A percentile compares a stretch with the other conserved stretches of the same genome.
These are phyloP conservation scores for Dicaeum eximium DNA, from an alignment of 2,113 vertebrate species.

Conservation along the genomic window DNA sequence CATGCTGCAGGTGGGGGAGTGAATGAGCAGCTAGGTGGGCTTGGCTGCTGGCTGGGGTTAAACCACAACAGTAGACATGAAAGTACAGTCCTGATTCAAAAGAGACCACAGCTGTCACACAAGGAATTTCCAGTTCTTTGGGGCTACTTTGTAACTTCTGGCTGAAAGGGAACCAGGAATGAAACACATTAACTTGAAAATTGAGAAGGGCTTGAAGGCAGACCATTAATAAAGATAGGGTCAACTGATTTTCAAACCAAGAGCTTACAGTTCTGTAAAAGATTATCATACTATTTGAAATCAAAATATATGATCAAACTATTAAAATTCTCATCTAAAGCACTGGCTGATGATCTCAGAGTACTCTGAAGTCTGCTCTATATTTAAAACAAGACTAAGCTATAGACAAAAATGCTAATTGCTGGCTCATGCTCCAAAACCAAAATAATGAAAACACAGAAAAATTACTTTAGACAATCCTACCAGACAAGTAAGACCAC, in stretches of 20 bases:
- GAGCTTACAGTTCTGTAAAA: background rate
- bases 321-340: background rate
- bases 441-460: background rate
- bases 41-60: background rate
- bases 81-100: background rate
- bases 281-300: background rate
- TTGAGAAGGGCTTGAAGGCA: background rate
- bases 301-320: background rate
- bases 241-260: background rate
- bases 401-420: background rate
- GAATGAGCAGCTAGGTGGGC: background rate
- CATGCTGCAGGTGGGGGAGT: background rate
- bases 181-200: background rate
- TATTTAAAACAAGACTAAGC: background rate
- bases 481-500: slow-evolving; percentile 12
- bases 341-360: background rate
- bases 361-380: background rate
- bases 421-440: background rate
- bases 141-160: background rate
- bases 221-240: background rate
- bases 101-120: background rate
- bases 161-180: background rate
- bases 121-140: background rate
- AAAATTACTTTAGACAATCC: slow-evolving; percentile 8
- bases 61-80: background rate